phyloP scores from a whole-genome alignment of 2,888 invertebrate species.

The Arrhopalites spinosus region DNA sequence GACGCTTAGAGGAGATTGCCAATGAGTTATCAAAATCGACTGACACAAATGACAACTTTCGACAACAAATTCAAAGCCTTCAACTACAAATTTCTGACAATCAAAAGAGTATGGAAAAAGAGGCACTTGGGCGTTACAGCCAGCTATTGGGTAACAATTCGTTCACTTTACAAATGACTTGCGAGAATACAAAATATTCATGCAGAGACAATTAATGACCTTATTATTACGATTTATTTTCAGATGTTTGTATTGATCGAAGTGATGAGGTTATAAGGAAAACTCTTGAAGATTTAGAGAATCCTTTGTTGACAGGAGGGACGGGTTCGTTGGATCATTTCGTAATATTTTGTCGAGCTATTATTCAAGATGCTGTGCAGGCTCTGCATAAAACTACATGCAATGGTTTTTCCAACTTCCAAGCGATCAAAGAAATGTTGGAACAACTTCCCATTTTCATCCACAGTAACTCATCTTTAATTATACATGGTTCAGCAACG shows the following conservation, averaged over 20 bases:
- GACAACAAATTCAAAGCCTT: slow-evolving; percentile 48
- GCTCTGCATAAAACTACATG: slow-evolving; percentile 43
- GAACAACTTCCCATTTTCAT: slow-evolving; percentile 64
- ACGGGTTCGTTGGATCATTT: slow-evolving; percentile 57
- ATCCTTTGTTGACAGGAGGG: slow-evolving; percentile 62
- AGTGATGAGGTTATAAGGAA: slow-evolving; percentile 64
- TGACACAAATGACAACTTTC: slow-evolving; percentile 42
- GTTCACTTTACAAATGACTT: too few relatives aligned
- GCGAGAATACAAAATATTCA: too few relatives aligned
- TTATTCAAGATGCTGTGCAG: slow-evolving; percentile 28
- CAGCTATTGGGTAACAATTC: slow-evolving; percentile 50
- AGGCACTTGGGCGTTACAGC: slow-evolving; percentile 49
- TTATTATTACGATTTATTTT: too few relatives aligned
- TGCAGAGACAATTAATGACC: too few relatives aligned
- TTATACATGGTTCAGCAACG: slow-evolving; percentile 76
- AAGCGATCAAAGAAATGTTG: slow-evolving; percentile 58
- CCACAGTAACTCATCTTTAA: slow-evolving; percentile 67
- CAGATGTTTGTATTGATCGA: slow-evolving; percentile 61
- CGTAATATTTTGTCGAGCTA: slow-evolving; percentile 40
- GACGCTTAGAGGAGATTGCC: slow-evolving; percentile 65
- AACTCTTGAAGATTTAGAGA: slow-evolving; percentile 68
- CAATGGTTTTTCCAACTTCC: slow-evolving; percentile 45
- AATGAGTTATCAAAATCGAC: slow-evolving; percentile 58
- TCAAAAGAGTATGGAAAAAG: slow-evolving; percentile 51
- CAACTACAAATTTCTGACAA: slow-evolving; percentile 51